These are phyloP conservation scores for Diploptera punctata DNA, from an alignment of 2,888 invertebrate species.

Conservation along the genomic window DNA sequence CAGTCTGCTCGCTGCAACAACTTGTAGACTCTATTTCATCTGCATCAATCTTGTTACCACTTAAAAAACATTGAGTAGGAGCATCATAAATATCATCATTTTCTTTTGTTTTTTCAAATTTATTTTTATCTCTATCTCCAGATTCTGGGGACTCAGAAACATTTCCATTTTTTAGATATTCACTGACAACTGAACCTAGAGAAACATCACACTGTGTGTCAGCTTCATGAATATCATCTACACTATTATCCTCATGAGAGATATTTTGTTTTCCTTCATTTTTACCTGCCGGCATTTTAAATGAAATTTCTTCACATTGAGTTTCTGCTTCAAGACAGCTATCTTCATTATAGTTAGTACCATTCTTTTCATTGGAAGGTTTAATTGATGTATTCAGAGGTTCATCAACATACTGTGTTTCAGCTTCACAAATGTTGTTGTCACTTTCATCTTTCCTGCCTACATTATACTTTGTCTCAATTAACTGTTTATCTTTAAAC, in stretches of 20 bases:
- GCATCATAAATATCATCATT: background rate
- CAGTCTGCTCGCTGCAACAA: background rate
- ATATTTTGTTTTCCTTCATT: background rate
- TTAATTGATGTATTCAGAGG: background rate
- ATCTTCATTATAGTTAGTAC: background rate
- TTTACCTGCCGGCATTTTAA: background rate
- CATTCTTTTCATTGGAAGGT: background rate
- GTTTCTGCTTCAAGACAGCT: constrained; percentile 42
- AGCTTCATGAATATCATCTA: constrained; percentile 2
- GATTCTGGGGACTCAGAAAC: no score
- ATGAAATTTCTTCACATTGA: constrained; percentile 29
- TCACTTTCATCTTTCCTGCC: background rate
- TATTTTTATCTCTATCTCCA: no score
- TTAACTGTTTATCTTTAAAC: background rate
- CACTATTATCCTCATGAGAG: background rate
- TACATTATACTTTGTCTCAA: background rate
- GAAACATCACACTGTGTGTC: constrained; percentile 1
- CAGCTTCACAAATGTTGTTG: background rate
- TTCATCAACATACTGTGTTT: background rate
- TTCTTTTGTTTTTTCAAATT: no score
- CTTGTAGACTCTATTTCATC: background rate
- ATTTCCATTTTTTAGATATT: no score
- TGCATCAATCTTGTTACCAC: no score
- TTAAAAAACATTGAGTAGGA: background rate
- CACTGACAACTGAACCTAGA: no score